Evolutionary conservation across 2,888 invertebrate species (phyloP).

Genomic region (Myopa testacea): DNA sequence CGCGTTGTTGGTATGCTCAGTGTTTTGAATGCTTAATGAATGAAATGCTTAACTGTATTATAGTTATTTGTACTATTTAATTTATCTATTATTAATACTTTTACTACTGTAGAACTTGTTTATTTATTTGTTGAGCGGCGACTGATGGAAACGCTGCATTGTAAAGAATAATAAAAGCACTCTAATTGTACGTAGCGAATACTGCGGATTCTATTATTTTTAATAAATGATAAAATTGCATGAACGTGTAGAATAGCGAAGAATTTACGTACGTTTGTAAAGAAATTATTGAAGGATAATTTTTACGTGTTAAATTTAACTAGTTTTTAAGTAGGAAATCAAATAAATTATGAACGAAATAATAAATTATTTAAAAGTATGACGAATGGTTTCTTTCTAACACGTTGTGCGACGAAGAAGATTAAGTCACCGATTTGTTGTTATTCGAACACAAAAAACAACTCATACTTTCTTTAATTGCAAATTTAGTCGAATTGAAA

Average conservation of each 20-base stretch:
- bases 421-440: too few species aligned
- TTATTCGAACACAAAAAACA: too few species aligned
- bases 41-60: constrained; percentile 29
- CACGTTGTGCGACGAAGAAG: too few species aligned
- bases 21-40: neutral
- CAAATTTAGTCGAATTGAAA: too few species aligned
- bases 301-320: neutral
- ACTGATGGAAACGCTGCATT: neutral
- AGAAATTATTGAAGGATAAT: neutral
- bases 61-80: constrained; percentile 9
- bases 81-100: neutral
- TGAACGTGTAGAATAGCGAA: neutral
- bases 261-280: neutral
- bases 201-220: neutral
- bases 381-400: too few species aligned
- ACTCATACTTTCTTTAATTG: too few species aligned
- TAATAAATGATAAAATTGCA: neutral
- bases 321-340: constrained; percentile 50
- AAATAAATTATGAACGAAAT: constrained; percentile 16
- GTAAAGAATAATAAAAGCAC: neutral
- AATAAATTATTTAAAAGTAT: neutral
- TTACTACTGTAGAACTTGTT: constrained; percentile 4
- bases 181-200: too few species aligned
- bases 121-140: constrained; percentile 12
- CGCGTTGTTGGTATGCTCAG: neutral